Conservation (phyloP, 64 coral and sea anemone genomes). For the Astreopora myriophthalma region DNA sequence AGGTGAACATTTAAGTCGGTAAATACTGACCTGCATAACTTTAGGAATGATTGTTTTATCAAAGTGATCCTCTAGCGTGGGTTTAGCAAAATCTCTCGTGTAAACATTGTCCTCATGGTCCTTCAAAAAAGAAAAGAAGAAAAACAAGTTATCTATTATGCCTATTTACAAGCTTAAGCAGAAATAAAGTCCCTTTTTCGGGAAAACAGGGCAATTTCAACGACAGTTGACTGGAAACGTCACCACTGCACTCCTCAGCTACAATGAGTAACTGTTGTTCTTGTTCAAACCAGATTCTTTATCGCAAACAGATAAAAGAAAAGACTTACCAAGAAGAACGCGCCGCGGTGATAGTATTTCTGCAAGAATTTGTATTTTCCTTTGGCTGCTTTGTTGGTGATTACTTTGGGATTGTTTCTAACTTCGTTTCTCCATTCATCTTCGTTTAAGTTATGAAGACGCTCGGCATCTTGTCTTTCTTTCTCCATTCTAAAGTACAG, state of each 20-base stretch:
- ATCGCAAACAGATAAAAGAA: background rate
- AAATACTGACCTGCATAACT: constrained; percentile 90
- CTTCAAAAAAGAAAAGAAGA: constrained; percentile 15
- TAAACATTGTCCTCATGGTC: constrained; percentile 83
- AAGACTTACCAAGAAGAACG: constrained; percentile 89
- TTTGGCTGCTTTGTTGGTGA: constrained; percentile 91
- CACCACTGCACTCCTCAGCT: too few species aligned
- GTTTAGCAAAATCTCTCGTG: constrained; percentile 87
- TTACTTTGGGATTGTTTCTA: constrained; percentile 76
- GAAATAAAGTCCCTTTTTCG: too few species aligned
- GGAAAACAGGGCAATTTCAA: too few species aligned
- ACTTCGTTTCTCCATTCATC: constrained; percentile 83
- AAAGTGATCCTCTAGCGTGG: constrained; percentile 98
- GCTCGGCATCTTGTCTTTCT: constrained; percentile 81
- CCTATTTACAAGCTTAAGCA: too few species aligned
- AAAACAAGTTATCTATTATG: background rate
- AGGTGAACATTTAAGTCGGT: background rate
- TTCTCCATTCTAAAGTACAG: constrained; percentile 75
- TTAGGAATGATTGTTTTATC: constrained; percentile 96
- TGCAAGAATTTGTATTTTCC: constrained; percentile 98
- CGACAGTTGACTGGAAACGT: too few species aligned
- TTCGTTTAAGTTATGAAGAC: constrained; percentile 82
- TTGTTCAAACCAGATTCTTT: too few species aligned
- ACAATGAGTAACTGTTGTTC: too few species aligned
- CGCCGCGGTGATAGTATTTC: constrained; percentile 97